A percentile compares a stretch with the other conserved stretches of the same genome.
Evolutionary conservation across 1,140 invertebrate species (phyloP).

Genomic region (Listronotus oregonensis): DNA sequence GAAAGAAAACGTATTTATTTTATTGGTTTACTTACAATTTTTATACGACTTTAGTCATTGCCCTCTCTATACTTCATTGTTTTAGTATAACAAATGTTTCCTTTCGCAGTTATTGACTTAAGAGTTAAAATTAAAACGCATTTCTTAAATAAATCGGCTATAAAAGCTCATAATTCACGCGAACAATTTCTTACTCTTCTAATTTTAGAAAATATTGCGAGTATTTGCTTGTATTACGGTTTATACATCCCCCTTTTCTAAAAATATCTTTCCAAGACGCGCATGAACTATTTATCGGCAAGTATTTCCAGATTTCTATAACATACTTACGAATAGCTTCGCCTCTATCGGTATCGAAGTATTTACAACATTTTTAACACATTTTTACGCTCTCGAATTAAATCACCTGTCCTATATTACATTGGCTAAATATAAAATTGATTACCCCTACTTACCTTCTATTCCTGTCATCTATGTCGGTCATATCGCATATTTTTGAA

Average conservation of each 20-base stretch:
- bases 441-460: slow-evolving; percentile 35
- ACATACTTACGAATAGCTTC: slow-evolving; percentile 6
- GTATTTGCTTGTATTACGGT: neutral
- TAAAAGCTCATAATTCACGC: neutral
- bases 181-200: neutral
- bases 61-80: too few relatives aligned
- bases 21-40: too few relatives aligned
- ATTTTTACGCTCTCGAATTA: slow-evolving; percentile 38
- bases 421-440: slow-evolving; percentile 45
- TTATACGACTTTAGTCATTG: too few relatives aligned
- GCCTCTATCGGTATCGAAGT: slow-evolving; percentile 21
- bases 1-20: too few relatives aligned
- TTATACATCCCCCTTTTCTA: neutral
- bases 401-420: slow-evolving; percentile 47
- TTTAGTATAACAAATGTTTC: too few relatives aligned
- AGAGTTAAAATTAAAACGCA: neutral
- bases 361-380: slow-evolving; percentile 25
- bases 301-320: neutral
- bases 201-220: slow-evolving; percentile 1
- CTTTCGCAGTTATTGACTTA: neutral
- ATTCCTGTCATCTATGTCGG: slow-evolving; percentile 48
- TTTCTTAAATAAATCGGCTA: neutral
- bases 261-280: neutral
- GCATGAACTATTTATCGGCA: slow-evolving; percentile 1
- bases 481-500: slow-evolving; percentile 51